Evolutionary conservation across 2,113 vertebrate species (phyloP).

Genomic region (Galemys pyrenaicus): DNA sequence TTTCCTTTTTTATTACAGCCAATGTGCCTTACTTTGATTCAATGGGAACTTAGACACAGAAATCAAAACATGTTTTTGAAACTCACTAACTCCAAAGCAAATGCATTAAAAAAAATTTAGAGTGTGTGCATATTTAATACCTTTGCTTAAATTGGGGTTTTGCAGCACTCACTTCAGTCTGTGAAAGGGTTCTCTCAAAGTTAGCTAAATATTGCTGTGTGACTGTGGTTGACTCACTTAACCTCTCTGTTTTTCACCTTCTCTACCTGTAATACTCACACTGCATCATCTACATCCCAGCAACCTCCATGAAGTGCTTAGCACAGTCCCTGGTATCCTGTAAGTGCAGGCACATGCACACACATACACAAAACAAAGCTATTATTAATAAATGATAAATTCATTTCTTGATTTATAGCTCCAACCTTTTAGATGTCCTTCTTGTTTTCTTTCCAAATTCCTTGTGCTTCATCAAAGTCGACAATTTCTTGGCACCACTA

Average conservation of each 20-base stretch:
- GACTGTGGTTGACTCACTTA: not conserved
- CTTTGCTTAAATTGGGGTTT: not conserved
- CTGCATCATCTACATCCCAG: not conserved
- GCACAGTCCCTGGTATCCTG: not conserved
- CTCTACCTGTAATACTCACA: not conserved
- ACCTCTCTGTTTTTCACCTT: not conserved
- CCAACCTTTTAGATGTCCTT: not conserved
- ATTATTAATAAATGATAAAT: not conserved
- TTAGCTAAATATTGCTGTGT: not conserved
- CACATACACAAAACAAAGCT: not conserved
- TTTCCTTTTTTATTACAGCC: not conserved
- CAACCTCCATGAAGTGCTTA: not conserved
- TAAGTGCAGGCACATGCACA: not conserved
- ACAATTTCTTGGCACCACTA: constrained; percentile 44
- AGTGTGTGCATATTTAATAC: not conserved
- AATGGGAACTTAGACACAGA: not conserved
- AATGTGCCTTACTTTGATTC: not conserved
- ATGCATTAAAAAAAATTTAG: not conserved
- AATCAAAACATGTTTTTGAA: not conserved
- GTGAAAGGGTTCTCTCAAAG: not conserved
- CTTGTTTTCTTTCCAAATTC: not conserved
- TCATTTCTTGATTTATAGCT: not conserved
- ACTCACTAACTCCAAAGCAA: not conserved
- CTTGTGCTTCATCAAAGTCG: not conserved
- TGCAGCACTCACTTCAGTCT: not conserved